Evolutionary conservation across 2,888 invertebrate species (phyloP), one percentile per base, ranked within the genome.

Genomic region (Nyleta sp.): DNA sequence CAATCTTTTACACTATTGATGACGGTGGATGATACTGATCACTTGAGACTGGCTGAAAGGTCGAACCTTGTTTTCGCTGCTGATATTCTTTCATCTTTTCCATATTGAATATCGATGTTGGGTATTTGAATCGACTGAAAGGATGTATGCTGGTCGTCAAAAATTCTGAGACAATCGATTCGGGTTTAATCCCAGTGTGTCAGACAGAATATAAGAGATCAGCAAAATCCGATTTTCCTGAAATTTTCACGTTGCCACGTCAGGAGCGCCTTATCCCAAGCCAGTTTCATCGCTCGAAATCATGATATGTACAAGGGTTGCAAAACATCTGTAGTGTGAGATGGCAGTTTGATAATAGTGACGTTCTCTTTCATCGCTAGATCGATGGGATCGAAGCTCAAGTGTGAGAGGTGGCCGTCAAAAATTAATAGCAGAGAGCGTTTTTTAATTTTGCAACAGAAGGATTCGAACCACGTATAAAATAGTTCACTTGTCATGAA

Each of bases 291-390:
- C 0, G 62, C 48, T 8, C 18, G 10, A 15, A 75, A 75, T 18
- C 31, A 59, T 2, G 35, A 38, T n/a, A 48, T 60, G 15, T 62
- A 60, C 0, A 75, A 55, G 5, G 53, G 60, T 24, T 75, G 73
- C 15, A 73, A 11, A 3, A 52, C 5, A 11, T 65, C 65, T 10
- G 65, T 65, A 0, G 64, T 52, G 24, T 65, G 73, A 11, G 64
- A 38, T n/a, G 57, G 73, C 31, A 74, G 22, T 18, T 74, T 74
- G 0, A 74, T 3, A n/a, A 67, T 24, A 10, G 33, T 28, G 10
- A 72, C 31, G 4, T 59, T 59, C 13, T 67, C 42, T 42, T 44
- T 15, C 7, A 57, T 57, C 1, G 73, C 73, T 15, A 40, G 35
- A 11, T 17, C 31, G 13, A 73, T 38, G 1, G 48, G 55, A 10